These are phyloP conservation scores for Oryzias dopingdopingensis DNA, from an alignment of 2,797 vertebrate species.

Conservation along the genomic window DNA sequence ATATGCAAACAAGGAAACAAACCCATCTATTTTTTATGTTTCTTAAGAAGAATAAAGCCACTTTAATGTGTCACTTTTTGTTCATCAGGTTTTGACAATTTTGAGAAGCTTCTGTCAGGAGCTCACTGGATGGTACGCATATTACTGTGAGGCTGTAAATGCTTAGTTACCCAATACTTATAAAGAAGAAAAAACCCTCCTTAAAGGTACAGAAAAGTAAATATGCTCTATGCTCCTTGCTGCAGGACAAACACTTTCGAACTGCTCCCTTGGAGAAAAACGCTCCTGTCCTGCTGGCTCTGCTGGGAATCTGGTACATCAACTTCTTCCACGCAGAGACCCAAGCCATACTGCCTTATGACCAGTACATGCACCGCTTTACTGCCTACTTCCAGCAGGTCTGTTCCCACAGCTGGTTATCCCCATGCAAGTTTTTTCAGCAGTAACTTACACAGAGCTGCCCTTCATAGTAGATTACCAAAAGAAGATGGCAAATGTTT, in stretches of 20 bases:
- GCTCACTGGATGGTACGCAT: constrained; percentile 94
- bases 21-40: too few species aligned
- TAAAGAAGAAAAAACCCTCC: neutral
- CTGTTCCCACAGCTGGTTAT: constrained; percentile 7
- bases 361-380: constrained; percentile 98
- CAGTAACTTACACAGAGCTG: too few species aligned
- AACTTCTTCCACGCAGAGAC: constrained; percentile 94
- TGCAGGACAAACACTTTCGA: constrained; percentile 91
- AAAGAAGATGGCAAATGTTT: too few species aligned
- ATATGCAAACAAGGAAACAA: neutral
- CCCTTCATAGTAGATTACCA: too few species aligned
- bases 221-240: neutral
- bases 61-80: neutral
- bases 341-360: constrained; percentile 92
- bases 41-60: neutral
- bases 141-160: neutral
- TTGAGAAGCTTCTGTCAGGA: constrained; percentile 89
- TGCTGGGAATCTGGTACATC: constrained; percentile 96
- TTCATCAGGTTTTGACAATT: constrained; percentile 91
- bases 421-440: too few species aligned
- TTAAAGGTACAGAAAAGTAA: constrained; percentile 2
- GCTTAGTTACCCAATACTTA: neutral
- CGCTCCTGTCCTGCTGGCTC: constrained; percentile 85
- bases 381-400: constrained; percentile 99
- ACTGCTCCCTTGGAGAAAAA: constrained; percentile 89